phyloP scores from a whole-genome alignment of 1,140 invertebrate species.

The Leptopilina boulardi region DNA sequence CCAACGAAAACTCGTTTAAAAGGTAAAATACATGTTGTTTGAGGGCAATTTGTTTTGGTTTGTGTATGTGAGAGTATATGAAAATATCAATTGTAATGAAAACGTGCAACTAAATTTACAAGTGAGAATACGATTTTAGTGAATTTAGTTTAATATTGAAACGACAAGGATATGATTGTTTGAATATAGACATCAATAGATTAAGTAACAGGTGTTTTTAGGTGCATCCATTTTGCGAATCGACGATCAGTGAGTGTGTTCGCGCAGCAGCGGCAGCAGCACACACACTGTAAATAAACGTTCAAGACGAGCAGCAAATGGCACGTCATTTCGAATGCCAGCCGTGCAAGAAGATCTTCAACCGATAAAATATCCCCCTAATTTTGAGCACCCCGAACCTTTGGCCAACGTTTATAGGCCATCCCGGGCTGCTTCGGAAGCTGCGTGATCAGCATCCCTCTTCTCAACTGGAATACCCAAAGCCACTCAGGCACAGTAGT shows the following conservation, averaged over 20 bases:
- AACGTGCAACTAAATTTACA: no score
- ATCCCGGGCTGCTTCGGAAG: slow-evolving; percentile 42
- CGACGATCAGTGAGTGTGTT: slow-evolving; percentile 20
- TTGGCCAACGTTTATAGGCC: slow-evolving; percentile 46
- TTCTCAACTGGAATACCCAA: slow-evolving; percentile 44
- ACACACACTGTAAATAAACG: slow-evolving; percentile 37
- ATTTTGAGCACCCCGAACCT: slow-evolving; percentile 49
- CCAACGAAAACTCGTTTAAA: no score
- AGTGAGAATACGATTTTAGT: no score
- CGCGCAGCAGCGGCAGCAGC: not conserved
- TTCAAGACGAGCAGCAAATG: slow-evolving; percentile 22
- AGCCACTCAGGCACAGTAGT: slow-evolving; percentile 34
- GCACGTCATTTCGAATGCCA: slow-evolving; percentile 38
- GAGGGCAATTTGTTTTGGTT: not conserved
- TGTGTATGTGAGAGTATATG: no score
- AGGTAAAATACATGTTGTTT: not conserved
- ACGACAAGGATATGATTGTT: not conserved
- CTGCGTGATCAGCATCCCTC: slow-evolving; percentile 52
- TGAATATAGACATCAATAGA: slow-evolving; percentile 12
- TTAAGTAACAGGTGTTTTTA: slow-evolving; percentile 44
- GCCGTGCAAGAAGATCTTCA: slow-evolving; percentile 41
- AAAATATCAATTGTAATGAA: no score
- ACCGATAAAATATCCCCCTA: slow-evolving; percentile 50
- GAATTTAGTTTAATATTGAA: no score
- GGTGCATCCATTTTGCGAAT: slow-evolving; percentile 43